Evolutionary conservation across 2,113 vertebrate species (phyloP).

Genomic region (Cryptotis parvus): DNA sequence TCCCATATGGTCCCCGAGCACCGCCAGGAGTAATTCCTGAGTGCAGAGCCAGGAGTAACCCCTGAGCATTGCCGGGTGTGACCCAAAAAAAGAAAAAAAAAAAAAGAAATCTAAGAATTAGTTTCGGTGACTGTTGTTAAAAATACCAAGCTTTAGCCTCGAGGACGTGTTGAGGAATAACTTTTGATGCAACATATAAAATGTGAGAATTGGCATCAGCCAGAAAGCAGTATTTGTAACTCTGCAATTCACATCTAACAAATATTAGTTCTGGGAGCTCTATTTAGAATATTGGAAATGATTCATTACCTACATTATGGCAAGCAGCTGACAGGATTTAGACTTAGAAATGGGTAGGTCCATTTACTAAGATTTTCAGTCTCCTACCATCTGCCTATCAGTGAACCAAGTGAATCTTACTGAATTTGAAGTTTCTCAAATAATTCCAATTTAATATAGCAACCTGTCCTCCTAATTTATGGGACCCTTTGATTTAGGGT

Average conservation of each 20-base stretch:
- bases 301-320: accelerated
- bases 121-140: neutral
- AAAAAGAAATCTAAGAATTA: neutral
- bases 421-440: neutral
- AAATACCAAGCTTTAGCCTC: accelerated
- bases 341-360: too few relatives aligned
- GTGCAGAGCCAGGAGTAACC: too few relatives aligned
- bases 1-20: too few relatives aligned
- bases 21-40: too few relatives aligned
- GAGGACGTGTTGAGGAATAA: accelerated
- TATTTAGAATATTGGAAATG: accelerated
- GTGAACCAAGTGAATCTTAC: neutral
- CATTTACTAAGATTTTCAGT: neutral
- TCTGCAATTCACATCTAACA: neutral
- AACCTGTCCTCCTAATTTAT: accelerated
- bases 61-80: too few relatives aligned
- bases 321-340: too few relatives aligned
- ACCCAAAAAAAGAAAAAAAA: too few relatives aligned
- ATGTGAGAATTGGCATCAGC: accelerated
- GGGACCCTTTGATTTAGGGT: accelerated
- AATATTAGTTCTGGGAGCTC: neutral
- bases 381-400: accelerated
- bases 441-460: accelerated
- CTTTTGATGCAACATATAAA: accelerated
- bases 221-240: neutral